Evolutionary conservation across 2,113 vertebrate genomes (phyloP).

Genomic region (Muntiacus muntjak): DNA sequence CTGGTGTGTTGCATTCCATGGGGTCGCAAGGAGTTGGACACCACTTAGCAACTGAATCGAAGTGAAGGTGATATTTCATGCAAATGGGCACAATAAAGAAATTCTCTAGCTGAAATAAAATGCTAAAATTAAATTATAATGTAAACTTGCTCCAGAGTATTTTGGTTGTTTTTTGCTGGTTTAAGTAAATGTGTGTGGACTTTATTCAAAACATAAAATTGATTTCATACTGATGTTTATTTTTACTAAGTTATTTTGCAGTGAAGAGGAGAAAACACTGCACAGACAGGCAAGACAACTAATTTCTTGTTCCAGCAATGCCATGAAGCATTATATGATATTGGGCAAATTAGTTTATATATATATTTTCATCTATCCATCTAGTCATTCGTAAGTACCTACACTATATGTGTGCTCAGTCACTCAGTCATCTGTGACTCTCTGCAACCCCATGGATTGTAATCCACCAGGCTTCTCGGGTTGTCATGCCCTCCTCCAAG

Average conservation of each 20-base stretch:
- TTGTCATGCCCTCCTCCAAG: not conserved
- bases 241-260: not conserved
- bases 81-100: not conserved
- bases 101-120: not conserved
- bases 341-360: not conserved
- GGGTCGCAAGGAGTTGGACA: not conserved
- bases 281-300: not conserved
- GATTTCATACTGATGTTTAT: not conserved
- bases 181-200: not conserved
- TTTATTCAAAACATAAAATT: not conserved
- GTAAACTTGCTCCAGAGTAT: not conserved
- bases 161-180: not conserved
- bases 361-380: not conserved
- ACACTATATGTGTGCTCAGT: not conserved
- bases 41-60: not conserved
- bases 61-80: not conserved
- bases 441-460: not conserved
- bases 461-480: not conserved
- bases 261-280: not conserved
- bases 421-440: not conserved
- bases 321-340: not conserved
- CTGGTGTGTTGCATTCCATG: not conserved
- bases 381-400: not conserved
- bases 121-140: not conserved
- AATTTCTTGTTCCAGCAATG: not conserved